phyloP scores from a whole-genome alignment of 2,113 vertebrate species.

The Odobenus rosmarus region DNA sequence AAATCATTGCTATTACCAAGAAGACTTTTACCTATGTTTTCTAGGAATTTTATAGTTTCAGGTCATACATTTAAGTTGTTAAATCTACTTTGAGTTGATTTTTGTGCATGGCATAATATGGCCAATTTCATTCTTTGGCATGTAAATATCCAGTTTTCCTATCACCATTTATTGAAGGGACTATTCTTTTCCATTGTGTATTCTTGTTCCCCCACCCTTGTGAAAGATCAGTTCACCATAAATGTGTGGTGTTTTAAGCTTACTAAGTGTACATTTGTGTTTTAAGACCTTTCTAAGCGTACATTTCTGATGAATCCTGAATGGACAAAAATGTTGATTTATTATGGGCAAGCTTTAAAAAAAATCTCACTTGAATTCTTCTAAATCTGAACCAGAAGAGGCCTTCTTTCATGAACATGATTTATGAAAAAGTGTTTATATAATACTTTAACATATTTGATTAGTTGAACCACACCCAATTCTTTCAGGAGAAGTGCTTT shows the following conservation, averaged over 20 bases:
- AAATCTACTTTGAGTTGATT: background rate
- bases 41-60: background rate
- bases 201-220: background rate
- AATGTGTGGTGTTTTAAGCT: background rate
- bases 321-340: conserved; percentile 53
- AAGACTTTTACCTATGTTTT: background rate
- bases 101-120: background rate
- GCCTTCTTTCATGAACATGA: background rate
- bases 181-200: background rate
- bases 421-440: conserved; percentile 63
- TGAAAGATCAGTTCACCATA: background rate
- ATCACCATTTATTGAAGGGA: background rate
- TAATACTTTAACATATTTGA: conserved; percentile 55
- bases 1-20: background rate
- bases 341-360: conserved; percentile 50
- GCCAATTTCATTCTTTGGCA: background rate
- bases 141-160: background rate
- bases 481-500: conserved; percentile 57
- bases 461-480: conserved; percentile 67
- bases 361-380: background rate
- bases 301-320: conserved; percentile 12
- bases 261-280: background rate
- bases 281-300: background rate
- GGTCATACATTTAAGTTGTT: conserved; percentile 3
- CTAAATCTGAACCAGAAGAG: background rate